Evolutionary conservation across 2,797 vertebrate genomes (phyloP).

Genomic region (Fratercula arctica): DNA sequence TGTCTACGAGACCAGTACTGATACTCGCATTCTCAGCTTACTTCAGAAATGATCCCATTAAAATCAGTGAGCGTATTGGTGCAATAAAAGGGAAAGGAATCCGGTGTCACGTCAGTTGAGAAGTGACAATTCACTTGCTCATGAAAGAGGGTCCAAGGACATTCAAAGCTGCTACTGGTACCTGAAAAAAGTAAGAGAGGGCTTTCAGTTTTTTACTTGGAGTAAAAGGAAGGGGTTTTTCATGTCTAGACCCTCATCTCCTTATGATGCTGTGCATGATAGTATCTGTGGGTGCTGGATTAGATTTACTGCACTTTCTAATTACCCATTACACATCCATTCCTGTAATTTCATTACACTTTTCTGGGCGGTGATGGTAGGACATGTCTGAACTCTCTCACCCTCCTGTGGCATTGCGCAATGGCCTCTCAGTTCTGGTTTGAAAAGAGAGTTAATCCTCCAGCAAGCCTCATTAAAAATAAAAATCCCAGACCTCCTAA

Average conservation of each 20-base stretch:
- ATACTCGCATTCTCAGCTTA: neutral
- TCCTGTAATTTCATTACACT: neutral
- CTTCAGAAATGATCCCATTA: neutral
- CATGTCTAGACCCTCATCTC: neutral
- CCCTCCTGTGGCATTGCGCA: fast-evolving
- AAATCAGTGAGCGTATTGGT: neutral
- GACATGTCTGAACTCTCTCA: neutral
- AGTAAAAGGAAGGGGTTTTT: neutral
- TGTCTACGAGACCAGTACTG: neutral
- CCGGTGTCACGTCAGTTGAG: neutral
- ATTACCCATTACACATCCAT: neutral
- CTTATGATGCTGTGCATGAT: neutral
- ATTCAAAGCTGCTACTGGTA: neutral
- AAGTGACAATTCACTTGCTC: neutral
- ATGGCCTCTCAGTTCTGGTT: neutral
- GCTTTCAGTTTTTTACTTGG: neutral
- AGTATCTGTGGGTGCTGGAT: neutral
- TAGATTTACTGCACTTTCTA: neutral
- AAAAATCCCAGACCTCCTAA: neutral
- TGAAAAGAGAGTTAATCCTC: neutral
- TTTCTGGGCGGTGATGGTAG: neutral
- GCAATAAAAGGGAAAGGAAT: neutral
- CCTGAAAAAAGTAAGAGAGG: neutral
- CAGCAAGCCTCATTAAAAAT: neutral
- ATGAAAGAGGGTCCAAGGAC: neutral